These are phyloP conservation scores for Strongylocentrotus purpuratus DNA, from an alignment of 35 echinoderm and acorn worm species.

Conservation along the genomic window DNA sequence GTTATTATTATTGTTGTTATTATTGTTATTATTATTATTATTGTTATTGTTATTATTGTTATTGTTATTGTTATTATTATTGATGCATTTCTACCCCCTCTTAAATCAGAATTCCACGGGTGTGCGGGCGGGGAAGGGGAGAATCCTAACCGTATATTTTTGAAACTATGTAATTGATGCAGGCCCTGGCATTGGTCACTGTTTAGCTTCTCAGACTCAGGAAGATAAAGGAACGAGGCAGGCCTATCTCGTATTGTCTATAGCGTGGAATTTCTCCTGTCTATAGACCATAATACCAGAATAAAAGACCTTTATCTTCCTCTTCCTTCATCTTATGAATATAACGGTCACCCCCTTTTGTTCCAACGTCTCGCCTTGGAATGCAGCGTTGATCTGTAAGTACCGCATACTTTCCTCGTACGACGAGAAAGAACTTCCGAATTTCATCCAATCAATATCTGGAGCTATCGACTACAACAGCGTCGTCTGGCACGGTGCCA, in stretches of 20 bases:
- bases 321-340: not conserved
- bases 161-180: too few species aligned
- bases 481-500: conserved; percentile 18
- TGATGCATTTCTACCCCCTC: too few species aligned
- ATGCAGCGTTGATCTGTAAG: not conserved
- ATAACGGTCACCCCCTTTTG: conserved; percentile 21
- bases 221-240: not conserved
- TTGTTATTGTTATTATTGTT: too few species aligned
- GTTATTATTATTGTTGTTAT: too few species aligned
- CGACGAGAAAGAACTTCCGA: not conserved
- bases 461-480: not conserved
- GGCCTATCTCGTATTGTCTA: not conserved
- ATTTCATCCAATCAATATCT: not conserved
- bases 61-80: too few species aligned
- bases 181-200: not conserved
- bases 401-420: not conserved
- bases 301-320: not conserved
- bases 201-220: not conserved
- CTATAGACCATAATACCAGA: not conserved
- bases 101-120: too few species aligned
- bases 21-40: too few species aligned
- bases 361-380: not conserved
- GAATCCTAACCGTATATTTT: too few species aligned
- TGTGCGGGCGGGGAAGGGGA: too few species aligned
- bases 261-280: not conserved